Conservation (phyloP, 2,888 invertebrate species). For the Zaprionus bogoriensis region DNA sequence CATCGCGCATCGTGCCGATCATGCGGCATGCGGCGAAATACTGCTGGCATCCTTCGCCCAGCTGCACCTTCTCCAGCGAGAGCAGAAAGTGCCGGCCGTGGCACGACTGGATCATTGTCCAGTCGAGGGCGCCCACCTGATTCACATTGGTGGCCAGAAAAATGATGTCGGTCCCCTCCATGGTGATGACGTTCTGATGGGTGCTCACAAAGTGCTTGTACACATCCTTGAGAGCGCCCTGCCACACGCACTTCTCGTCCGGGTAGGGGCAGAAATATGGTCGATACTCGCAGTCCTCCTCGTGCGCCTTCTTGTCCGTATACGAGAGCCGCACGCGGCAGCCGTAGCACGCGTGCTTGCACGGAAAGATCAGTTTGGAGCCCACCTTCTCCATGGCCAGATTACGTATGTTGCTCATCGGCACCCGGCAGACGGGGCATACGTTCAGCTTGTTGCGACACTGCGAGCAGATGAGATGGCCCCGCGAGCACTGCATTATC, state of each 20-base stretch:
- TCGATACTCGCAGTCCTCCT: slow-evolving; percentile 98
- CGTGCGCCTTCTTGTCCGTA: slow-evolving; percentile 98
- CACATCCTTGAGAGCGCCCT: slow-evolving; percentile 98
- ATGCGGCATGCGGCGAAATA: slow-evolving; percentile 99
- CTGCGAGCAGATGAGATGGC: slow-evolving; percentile 98
- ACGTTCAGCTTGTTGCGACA: slow-evolving; percentile 97
- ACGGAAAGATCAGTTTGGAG: slow-evolving; percentile 98
- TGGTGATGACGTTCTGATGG: slow-evolving; percentile 98
- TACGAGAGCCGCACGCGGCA: slow-evolving; percentile 95
- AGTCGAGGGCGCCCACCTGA: slow-evolving; percentile 99
- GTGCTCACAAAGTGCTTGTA: slow-evolving; percentile 98
- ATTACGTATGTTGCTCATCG: slow-evolving; percentile 97
- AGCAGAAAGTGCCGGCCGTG: slow-evolving; percentile 99
- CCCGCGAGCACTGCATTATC: slow-evolving; percentile 98
- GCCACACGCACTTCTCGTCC: slow-evolving; percentile 99
- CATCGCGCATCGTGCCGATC: slow-evolving; percentile 98
- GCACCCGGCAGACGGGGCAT: slow-evolving; percentile 98
- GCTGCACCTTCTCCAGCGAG: slow-evolving; percentile 98
- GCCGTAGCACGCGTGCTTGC: slow-evolving; percentile 97
- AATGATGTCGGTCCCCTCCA: slow-evolving; percentile 99
- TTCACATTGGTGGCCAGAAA: slow-evolving; percentile 99
- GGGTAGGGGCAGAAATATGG: slow-evolving; percentile 99
- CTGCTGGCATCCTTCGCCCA: slow-evolving; percentile 97
- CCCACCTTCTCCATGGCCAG: slow-evolving; percentile 99
- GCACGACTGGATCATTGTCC: slow-evolving; percentile 99